These are phyloP conservation scores for Clanis bilineata DNA, from an alignment of 2,888 invertebrate genomes.

Conservation along the genomic window DNA sequence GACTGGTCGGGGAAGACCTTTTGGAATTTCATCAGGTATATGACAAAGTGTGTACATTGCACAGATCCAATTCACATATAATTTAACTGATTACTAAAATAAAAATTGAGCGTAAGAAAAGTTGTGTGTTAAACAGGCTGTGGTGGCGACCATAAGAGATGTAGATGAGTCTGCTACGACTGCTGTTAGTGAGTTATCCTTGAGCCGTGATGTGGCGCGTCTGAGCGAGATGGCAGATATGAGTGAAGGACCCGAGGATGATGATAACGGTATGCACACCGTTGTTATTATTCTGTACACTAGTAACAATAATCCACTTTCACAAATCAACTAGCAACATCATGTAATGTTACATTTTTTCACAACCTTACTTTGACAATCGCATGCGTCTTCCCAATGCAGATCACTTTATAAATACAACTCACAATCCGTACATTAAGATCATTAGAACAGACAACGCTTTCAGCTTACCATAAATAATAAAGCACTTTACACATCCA, in stretches of 20 bases:
- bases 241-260: conserved; percentile 87
- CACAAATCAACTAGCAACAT: not conserved
- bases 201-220: conserved; percentile 87
- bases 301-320: not conserved
- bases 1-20: conserved; percentile 94
- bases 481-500: not conserved
- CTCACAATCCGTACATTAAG: not conserved
- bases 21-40: conserved; percentile 94
- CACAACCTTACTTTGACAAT: not conserved
- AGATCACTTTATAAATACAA: not conserved
- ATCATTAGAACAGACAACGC: conserved; percentile 21
- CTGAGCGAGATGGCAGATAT: conserved; percentile 87
- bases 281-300: not conserved
- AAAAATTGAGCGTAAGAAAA: conserved; percentile 28
- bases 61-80: not conserved
- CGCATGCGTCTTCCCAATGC: conserved; percentile 10
- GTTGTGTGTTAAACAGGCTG: conserved; percentile 69
- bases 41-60: not conserved
- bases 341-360: not conserved
- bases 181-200: conserved; percentile 76
- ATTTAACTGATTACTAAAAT: not conserved
- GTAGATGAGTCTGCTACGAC: conserved; percentile 83
- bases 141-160: conserved; percentile 83
- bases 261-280: conserved; percentile 83
- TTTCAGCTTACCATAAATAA: conserved; percentile 18